Evolutionary conservation across 2,113 vertebrate genomes (phyloP).

Genomic region (Falco punctatus): DNA sequence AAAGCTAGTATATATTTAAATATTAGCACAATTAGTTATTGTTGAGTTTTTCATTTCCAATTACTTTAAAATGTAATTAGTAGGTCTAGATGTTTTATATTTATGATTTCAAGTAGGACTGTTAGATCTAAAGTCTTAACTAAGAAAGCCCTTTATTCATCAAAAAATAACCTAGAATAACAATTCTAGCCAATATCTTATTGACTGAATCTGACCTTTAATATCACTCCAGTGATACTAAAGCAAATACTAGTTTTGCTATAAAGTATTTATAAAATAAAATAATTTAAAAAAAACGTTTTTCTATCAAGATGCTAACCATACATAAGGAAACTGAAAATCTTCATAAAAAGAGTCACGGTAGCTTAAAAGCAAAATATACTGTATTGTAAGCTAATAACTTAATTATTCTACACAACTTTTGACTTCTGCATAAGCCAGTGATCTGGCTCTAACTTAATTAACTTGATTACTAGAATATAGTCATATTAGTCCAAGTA

Average conservation of each 20-base stretch:
- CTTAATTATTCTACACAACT: background rate
- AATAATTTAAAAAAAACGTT: background rate
- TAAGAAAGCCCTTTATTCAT: background rate
- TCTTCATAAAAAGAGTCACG: background rate
- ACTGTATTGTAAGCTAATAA: background rate
- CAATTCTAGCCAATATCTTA: background rate
- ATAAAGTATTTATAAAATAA: background rate
- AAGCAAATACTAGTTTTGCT: background rate
- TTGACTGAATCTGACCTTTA: background rate
- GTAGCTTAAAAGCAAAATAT: background rate
- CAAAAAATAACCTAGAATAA: background rate
- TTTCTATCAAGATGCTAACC: background rate
- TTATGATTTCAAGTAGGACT: background rate
- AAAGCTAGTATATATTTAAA: background rate
- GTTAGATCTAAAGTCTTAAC: background rate
- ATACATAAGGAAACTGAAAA: background rate
- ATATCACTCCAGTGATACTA: background rate
- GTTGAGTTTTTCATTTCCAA: slow-evolving; percentile 17
- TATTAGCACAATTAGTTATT: slow-evolving; percentile 39
- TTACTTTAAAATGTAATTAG: slow-evolving; percentile 10
- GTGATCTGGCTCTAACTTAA: background rate
- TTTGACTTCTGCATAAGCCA: slow-evolving; percentile 9
- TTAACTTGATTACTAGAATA: background rate
- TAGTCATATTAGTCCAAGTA: background rate
- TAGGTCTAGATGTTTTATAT: background rate